Conservation (phyloP, 2,113 vertebrate species). For the Petroica traversi region DNA sequence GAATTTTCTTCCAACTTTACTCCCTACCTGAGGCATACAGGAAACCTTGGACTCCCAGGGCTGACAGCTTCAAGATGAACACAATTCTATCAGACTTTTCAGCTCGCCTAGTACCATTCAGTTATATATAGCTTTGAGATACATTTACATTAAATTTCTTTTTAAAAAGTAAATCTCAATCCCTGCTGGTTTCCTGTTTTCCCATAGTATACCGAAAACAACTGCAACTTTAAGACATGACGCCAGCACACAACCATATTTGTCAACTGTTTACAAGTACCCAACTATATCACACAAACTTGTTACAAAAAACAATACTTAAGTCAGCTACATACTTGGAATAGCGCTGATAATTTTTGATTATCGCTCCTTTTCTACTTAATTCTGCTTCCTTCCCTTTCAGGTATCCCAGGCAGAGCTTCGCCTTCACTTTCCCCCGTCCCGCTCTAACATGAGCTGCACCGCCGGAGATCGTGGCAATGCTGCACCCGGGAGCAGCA, state of each 20-base stretch:
- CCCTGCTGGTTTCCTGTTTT: neutral
- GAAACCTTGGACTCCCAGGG: neutral
- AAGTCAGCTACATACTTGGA: neutral
- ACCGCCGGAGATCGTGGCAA: rapidly evolving
- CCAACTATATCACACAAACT: rapidly evolving
- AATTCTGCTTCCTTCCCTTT: neutral
- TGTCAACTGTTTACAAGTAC: neutral
- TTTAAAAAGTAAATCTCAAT: neutral
- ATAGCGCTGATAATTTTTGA: rapidly evolving
- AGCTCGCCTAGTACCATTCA: neutral
- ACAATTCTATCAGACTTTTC: neutral
- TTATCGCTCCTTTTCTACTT: neutral
- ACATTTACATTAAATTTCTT: neutral
- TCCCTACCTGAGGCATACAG: neutral
- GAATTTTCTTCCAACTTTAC: neutral
- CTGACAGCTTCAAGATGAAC: neutral
- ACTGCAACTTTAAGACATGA: neutral
- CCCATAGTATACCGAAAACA: neutral
- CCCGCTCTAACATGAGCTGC: rapidly evolving
- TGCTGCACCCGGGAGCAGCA: neutral
- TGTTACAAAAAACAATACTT: neutral
- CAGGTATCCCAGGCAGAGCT: rapidly evolving
- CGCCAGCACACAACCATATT: neutral
- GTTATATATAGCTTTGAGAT: neutral
- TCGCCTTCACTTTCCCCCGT: neutral